Percentiles rank a stretch among this genome's conserved stretches.
phyloP scores from a whole-genome alignment of 2,113 vertebrate species.

The Girardinichthys multiradiatus region DNA sequence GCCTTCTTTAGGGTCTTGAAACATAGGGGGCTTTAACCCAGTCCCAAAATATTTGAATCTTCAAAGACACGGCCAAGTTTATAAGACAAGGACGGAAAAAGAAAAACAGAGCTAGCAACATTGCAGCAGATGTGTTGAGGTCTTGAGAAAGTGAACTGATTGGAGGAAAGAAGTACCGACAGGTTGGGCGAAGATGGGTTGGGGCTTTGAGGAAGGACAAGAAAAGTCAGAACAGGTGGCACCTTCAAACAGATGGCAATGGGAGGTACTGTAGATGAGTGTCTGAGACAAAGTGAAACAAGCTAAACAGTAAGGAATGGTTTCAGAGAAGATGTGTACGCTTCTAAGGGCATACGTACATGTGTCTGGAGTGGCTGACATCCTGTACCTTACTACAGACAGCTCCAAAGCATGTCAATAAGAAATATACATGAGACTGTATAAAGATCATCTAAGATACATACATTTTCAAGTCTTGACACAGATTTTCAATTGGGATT shows the following conservation, averaged over 20 bases:
- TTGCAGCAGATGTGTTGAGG: slow-evolving; percentile 56
- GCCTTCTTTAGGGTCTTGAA: too few species aligned
- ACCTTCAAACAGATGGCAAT: slow-evolving; percentile 55
- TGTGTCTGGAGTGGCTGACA: too few species aligned
- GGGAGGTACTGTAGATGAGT: neutral
- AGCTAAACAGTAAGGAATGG: neutral
- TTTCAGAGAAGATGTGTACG: neutral
- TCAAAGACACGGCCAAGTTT: too few species aligned
- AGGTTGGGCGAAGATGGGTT: slow-evolving; percentile 30
- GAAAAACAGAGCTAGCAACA: neutral
- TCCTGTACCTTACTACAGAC: too few species aligned
- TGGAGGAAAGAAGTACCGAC: slow-evolving; percentile 30
- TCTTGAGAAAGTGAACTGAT: slow-evolving; percentile 19
- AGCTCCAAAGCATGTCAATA: too few species aligned
- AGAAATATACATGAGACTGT: too few species aligned
- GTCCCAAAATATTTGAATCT: too few species aligned
- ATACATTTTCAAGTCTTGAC: too few species aligned
- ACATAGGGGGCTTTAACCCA: too few species aligned
- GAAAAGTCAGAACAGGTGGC: slow-evolving; percentile 36
- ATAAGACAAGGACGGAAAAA: slow-evolving; percentile 13
- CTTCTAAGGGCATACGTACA: neutral
- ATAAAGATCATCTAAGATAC: too few species aligned
- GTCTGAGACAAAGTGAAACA: neutral
- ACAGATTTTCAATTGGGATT: too few species aligned
- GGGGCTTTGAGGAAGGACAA: slow-evolving; percentile 15